Percentiles rank a stretch among this genome's conserved stretches.
Conservation (phyloP, 1,140 invertebrate species). For the Heliconius hewitsoni region DNA sequence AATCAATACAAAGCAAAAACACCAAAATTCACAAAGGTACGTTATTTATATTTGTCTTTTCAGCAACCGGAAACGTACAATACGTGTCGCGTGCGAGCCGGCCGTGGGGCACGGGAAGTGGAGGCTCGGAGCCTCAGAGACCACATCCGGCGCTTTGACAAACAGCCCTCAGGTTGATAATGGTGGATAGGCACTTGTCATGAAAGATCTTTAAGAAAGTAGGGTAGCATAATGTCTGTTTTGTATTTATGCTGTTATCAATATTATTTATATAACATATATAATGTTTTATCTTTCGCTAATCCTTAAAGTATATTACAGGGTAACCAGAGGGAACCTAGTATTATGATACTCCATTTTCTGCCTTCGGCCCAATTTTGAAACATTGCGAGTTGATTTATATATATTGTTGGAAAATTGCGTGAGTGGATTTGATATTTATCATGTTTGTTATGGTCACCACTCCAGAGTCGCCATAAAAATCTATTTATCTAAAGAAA, state of each 20-base stretch:
- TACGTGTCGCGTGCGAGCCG: conserved; percentile 49
- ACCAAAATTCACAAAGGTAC: neutral
- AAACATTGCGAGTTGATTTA: too few relatives aligned
- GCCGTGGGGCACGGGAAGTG: conserved; percentile 49
- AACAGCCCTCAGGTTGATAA: conserved; percentile 53
- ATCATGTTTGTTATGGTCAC: too few relatives aligned
- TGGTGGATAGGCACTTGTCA: conserved; percentile 44
- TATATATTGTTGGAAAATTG: too few relatives aligned
- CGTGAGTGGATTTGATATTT: too few relatives aligned
- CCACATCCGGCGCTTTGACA: conserved; percentile 69
- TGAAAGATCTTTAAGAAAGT: conserved; percentile 36
- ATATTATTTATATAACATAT: neutral
- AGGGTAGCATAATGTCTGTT: neutral
- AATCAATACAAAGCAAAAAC: neutral
- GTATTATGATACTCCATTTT: too few relatives aligned
- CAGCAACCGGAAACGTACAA: conserved; percentile 45
- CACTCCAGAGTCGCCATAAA: too few relatives aligned
- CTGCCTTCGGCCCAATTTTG: too few relatives aligned
- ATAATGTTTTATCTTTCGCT: too few relatives aligned
- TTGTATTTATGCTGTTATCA: conserved; percentile 11
- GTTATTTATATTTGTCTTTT: conserved; percentile 38
- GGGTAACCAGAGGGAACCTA: too few relatives aligned
- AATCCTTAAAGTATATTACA: too few relatives aligned
- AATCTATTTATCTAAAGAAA: too few relatives aligned
- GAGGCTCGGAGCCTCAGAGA: conserved; percentile 47